These are phyloP conservation scores for Carterocephalus palaemon DNA, from an alignment of 2,888 invertebrate genomes.

Conservation along the genomic window DNA sequence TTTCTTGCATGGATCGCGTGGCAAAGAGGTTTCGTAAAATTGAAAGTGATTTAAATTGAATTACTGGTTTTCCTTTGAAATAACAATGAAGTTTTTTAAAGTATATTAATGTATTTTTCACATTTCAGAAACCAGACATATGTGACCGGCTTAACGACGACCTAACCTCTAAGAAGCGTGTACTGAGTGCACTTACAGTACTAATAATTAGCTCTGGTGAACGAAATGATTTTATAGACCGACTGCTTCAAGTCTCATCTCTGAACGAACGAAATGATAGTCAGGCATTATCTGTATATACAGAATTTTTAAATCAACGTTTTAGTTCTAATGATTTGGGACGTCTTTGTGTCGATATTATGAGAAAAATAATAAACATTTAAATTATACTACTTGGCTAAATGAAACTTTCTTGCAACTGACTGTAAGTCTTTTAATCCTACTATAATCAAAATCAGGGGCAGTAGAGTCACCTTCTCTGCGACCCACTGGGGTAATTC, in stretches of 20 bases:
- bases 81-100: no score
- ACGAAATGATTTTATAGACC: slow-evolving; percentile 36
- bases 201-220: slow-evolving; percentile 41
- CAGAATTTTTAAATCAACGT: slow-evolving; percentile 45
- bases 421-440: no score
- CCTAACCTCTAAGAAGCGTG: no score
- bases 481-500: no score
- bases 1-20: no score
- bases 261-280: slow-evolving; percentile 30
- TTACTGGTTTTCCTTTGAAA: no score
- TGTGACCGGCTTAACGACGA: slow-evolving; percentile 42
- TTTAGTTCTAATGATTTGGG: slow-evolving; percentile 51
- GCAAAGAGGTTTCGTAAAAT: no score
- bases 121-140: slow-evolving; percentile 62
- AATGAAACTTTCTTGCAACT: no score
- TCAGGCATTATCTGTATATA: slow-evolving; percentile 42
- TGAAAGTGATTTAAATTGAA: no score
- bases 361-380: slow-evolving; percentile 48
- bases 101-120: no score
- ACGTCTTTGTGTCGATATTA: slow-evolving; percentile 52
- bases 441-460: no score
- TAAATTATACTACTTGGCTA: slow-evolving; percentile 24
- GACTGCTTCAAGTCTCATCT: slow-evolving; percentile 36
- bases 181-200: slow-evolving; percentile 37
- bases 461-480: no score